These are phyloP conservation scores for Nerophis lumbriciformis DNA, from an alignment of 2,113 vertebrate species.

Conservation along the genomic window DNA sequence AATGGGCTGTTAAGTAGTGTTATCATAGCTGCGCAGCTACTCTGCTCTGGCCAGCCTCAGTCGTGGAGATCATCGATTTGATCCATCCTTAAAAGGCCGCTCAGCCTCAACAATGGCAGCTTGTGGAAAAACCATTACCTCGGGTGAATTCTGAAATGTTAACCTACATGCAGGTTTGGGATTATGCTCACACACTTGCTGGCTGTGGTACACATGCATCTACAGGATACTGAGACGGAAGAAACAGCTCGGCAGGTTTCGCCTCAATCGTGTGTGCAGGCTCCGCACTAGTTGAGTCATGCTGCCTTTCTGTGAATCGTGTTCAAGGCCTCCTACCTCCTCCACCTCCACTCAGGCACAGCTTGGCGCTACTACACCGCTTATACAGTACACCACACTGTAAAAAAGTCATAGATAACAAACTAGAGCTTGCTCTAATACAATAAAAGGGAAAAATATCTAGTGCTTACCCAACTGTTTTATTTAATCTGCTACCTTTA, in stretches of 20 bases:
- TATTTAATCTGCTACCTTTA: too few species aligned
- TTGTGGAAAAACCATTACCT: conserved; percentile 65
- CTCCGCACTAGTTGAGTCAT: conserved; percentile 53
- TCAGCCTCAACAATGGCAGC: conserved; percentile 56
- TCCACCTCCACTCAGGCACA: conserved; percentile 50
- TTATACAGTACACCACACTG: conserved; percentile 43
- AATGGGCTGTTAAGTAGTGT: conserved; percentile 41
- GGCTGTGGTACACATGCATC: conserved; percentile 22
- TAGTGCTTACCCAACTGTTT: too few species aligned
- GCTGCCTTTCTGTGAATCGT: conserved; percentile 49
- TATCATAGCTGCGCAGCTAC: conserved; percentile 57
- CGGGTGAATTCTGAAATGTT: conserved; percentile 56
- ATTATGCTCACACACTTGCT: conserved; percentile 13
- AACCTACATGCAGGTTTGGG: conserved; percentile 46
- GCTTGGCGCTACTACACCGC: conserved; percentile 43
- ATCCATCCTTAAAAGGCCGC: conserved; percentile 61
- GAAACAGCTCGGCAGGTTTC: conserved; percentile 43
- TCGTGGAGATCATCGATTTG: conserved; percentile 62
- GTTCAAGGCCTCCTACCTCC: conserved; percentile 36
- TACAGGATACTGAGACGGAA: conserved; percentile 29
- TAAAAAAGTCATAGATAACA: conserved; percentile 38
- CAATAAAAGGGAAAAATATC: too few species aligned
- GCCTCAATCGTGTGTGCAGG: conserved; percentile 44
- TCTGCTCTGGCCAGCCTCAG: conserved; percentile 38
- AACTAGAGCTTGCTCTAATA: conserved; percentile 21